Conservation (phyloP, 2,888 invertebrate genomes). For the Noctua pronuba region DNA sequence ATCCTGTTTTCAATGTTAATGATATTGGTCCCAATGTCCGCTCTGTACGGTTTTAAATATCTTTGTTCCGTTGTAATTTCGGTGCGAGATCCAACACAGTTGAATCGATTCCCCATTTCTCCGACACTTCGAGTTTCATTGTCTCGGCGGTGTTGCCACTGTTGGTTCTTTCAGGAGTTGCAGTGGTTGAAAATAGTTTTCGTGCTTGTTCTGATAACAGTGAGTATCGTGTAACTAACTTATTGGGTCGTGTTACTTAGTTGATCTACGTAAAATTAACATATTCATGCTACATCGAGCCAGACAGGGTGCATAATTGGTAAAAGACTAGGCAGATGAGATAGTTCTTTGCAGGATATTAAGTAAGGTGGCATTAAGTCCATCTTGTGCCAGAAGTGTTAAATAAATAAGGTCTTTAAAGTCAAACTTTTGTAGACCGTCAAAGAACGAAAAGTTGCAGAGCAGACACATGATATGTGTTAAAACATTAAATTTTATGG, state of each 20-base stretch:
- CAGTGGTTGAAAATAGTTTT: background rate
- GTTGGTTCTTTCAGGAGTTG: background rate
- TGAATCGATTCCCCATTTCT: background rate
- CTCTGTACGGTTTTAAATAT: too few relatives aligned
- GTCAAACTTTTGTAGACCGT: too few relatives aligned
- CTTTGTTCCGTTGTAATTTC: background rate
- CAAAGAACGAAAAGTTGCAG: background rate
- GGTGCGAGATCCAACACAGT: background rate
- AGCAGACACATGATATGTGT: background rate
- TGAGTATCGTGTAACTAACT: background rate
- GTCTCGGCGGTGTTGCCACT: background rate
- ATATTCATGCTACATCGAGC: background rate
- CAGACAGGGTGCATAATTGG: background rate
- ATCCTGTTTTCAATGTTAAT: too few relatives aligned
- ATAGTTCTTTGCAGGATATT: background rate
- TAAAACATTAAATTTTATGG: background rate
- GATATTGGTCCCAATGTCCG: too few relatives aligned
- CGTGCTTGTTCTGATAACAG: background rate
- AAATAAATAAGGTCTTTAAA: background rate
- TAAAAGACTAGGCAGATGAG: background rate
- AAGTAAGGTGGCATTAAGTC: too few relatives aligned
- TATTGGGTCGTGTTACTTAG: background rate
- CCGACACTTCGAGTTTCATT: background rate
- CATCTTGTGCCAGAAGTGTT: too few relatives aligned
- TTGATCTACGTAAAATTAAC: background rate